Conservation (phyloP, 2,113 vertebrate species). For the Lichenostomus cassidix region DNA sequence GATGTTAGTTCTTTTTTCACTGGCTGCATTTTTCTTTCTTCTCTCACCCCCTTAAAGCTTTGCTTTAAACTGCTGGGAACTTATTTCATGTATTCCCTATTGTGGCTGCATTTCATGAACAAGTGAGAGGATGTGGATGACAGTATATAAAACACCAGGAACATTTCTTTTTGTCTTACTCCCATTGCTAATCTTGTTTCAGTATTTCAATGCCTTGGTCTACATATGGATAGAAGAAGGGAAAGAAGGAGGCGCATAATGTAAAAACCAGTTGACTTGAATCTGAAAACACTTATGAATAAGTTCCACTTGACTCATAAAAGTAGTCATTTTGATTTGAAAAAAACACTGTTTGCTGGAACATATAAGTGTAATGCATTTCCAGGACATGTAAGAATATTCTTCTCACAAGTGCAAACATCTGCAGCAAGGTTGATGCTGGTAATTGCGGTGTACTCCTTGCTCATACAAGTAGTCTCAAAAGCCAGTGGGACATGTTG, state of each 20-base stretch:
- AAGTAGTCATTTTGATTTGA: not conserved
- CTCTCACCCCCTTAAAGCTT: not conserved
- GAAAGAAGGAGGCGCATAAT: not conserved
- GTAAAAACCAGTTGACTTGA: not conserved
- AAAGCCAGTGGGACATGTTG: not conserved
- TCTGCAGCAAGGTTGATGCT: not conserved
- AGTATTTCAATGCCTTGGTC: not conserved
- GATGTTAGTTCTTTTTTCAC: not conserved
- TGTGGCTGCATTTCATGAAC: not conserved
- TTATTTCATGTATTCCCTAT: not conserved
- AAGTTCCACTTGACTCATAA: not conserved
- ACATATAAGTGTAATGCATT: fast-evolving
- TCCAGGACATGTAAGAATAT: not conserved
- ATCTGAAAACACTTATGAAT: not conserved
- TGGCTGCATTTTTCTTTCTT: not conserved
- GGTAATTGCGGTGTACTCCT: not conserved
- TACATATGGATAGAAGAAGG: not conserved
- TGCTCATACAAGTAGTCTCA: not conserved
- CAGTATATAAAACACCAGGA: not conserved
- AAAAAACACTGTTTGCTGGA: not conserved
- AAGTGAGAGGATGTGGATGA: not conserved
- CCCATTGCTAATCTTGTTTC: not conserved
- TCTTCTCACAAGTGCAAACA: not conserved
- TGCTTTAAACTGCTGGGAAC: not conserved
- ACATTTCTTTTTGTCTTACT: not conserved